Base-by-base conservation (phyloP, 2,797 vertebrate genomes). In the Cygnus olor region DNA sequence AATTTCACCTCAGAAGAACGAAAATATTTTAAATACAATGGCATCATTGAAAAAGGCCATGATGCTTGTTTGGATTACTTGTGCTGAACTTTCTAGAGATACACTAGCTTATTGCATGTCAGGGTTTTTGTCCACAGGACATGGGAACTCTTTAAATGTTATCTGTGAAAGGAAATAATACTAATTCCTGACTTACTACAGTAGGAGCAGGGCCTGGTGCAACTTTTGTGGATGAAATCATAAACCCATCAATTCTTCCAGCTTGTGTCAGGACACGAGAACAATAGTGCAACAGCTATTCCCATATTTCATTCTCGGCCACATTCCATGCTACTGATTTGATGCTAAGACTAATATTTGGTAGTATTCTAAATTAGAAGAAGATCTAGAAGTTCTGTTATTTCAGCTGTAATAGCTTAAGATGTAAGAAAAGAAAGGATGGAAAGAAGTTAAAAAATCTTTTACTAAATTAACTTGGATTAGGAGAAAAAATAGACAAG, bases 341-440 rank as follows among this genome's bases (percentile, higher is more conserved):
- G 91, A 91, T 80, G 57, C 57, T 93, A 92, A 89, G 72, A 88
- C 40, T 88, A 80, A 68, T 73, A 91, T 56, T 93, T 91, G 85
- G 44, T 58, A 92, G 42, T 20, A 69, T 76, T 91, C 40, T 70
- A 94, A 88, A 90, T 2, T 9, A 79, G 42, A 90, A 65, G 61
- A 90, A 47, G 56, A 90, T 56, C 25, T 61, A 88, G 42, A 84
- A 91, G 38, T 82, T 91, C 80, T 82, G 90, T 73, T 95, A 36
- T 93, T 93, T 87, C 85, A 95, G 90, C 80, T 92, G 60, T 60
- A 94, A 54, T 42, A 45, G 90, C 72, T 96, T 89, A 89, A 71
- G 56, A 89, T 40, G 36, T 32, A 60, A 61, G 66, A 86, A 70
- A 84, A 53, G 28, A 76, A 85, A 74, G 24, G 30, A 87, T 10